Evolutionary conservation across 2,113 vertebrate species (phyloP).

Genomic region (Chiloscyllium plagiosum): DNA sequence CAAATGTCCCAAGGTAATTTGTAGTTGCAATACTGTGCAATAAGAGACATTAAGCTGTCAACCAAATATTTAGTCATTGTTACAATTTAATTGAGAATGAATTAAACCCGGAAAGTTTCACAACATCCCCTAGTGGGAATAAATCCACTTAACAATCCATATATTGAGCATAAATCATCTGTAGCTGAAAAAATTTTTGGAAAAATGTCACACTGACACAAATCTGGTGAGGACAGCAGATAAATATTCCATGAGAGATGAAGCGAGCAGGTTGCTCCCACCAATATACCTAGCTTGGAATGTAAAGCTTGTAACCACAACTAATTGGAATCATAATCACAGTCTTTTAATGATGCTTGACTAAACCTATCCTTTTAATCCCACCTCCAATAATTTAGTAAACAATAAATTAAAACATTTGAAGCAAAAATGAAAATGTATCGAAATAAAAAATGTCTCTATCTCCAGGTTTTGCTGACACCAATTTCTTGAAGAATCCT

Average conservation of each 20-base stretch:
- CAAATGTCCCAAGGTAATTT: not conserved
- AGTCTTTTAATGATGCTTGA: not conserved
- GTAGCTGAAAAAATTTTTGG: not conserved
- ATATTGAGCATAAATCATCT: not conserved
- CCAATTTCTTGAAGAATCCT: not conserved
- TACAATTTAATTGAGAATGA: not conserved
- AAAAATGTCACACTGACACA: not conserved
- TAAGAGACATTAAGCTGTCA: not conserved
- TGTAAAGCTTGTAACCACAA: not conserved
- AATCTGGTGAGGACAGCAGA: not conserved
- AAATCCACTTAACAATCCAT: not conserved
- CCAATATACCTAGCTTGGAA: not conserved
- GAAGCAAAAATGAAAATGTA: not conserved
- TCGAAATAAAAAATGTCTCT: not conserved
- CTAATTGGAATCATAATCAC: not conserved
- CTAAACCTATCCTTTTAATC: not conserved
- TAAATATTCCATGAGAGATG: too few relatives aligned
- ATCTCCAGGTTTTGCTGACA: not conserved
- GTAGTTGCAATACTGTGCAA: not conserved
- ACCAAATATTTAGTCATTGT: not conserved
- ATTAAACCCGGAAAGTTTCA: not conserved
- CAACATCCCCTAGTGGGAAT: not conserved
- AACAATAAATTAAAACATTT: not conserved
- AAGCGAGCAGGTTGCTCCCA: not conserved
- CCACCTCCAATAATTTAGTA: not conserved